A percentile compares a stretch with the other conserved stretches of the same genome.
Conservation (phyloP, 2,888 invertebrate genomes). For the Stegana nigrithorax region DNA sequence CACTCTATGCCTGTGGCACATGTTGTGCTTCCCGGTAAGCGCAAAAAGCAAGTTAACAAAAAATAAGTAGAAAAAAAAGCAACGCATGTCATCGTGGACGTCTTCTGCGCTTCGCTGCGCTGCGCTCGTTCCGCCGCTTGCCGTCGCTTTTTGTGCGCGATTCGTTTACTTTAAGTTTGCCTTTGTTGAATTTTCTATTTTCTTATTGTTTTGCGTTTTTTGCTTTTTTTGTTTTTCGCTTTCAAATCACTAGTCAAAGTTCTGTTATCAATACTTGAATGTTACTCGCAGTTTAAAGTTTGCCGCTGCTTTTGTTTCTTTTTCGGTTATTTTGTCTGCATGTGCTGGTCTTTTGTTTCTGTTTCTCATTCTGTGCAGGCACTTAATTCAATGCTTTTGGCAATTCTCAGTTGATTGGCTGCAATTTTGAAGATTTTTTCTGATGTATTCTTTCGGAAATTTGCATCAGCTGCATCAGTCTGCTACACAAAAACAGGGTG, state of each 20-base stretch:
- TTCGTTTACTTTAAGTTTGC: not conserved
- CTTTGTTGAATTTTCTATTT: not conserved
- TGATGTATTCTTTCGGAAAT: constrained; percentile 45
- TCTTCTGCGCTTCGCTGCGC: not conserved
- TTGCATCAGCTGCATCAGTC: constrained; percentile 36
- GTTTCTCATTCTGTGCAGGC: constrained; percentile 20
- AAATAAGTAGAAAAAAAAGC: not conserved
- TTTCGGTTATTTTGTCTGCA: not conserved
- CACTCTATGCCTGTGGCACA: not conserved
- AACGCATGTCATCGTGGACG: not conserved
- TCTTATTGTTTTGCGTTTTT: too few relatives aligned
- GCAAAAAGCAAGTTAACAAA: too few relatives aligned
- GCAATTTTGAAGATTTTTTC: constrained; percentile 51
- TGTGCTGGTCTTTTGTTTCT: constrained; percentile 13
- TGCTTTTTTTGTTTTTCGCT: too few relatives aligned
- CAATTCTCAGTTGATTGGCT: constrained; percentile 62
- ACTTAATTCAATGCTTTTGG: constrained; percentile 43
- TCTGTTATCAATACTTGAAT: constrained; percentile 1
- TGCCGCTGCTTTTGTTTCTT: constrained; percentile 1
- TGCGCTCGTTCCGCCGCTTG: constrained; percentile 6
- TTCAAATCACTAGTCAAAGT: not conserved
- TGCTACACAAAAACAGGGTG: not conserved
- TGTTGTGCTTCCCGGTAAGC: too few relatives aligned
- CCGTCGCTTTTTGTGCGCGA: constrained; percentile 5
- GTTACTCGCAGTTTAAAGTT: not conserved